These are phyloP conservation scores for Stegostoma tigrinum DNA, from an alignment of 2,113 vertebrate genomes.

Conservation along the genomic window DNA sequence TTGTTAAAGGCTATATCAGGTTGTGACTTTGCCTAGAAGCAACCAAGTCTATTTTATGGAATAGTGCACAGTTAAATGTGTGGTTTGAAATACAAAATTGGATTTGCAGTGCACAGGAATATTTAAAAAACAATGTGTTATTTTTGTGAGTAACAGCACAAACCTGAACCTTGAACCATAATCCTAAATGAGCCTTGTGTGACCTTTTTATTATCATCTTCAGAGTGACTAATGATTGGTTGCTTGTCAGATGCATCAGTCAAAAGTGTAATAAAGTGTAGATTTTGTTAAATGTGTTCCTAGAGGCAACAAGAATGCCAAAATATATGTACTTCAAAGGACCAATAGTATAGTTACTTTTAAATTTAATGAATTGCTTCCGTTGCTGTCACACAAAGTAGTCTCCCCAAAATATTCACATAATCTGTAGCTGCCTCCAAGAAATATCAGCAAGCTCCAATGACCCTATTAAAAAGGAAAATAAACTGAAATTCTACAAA, in stretches of 20 bases:
- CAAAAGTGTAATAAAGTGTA: not conserved
- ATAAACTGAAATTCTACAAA: not conserved
- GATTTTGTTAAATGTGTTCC: not conserved
- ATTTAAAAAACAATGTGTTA: not conserved
- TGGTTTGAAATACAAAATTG: not conserved
- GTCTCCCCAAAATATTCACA: not conserved
- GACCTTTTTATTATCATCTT: not conserved
- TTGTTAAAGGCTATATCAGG: not conserved
- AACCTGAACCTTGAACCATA: not conserved
- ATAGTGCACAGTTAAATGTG: not conserved
- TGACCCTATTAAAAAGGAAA: not conserved
- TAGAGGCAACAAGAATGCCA: not conserved
- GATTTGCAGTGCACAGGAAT: not conserved
- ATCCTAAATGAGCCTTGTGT: not conserved
- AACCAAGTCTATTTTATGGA: not conserved
- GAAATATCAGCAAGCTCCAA: not conserved
- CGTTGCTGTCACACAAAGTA: not conserved
- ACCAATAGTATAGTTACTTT: not conserved
- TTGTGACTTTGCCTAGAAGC: not conserved
- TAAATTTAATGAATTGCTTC: not conserved
- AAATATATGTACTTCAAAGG: not conserved
- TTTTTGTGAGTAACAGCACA: not conserved
- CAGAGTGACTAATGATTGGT: not conserved
- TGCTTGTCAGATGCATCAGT: not conserved
- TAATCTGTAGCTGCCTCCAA: not conserved